Percentiles rank a stretch among this genome's conserved stretches.
phyloP scores from a whole-genome alignment of 2,888 invertebrate genomes.

The Acrobeloides nanus region DNA sequence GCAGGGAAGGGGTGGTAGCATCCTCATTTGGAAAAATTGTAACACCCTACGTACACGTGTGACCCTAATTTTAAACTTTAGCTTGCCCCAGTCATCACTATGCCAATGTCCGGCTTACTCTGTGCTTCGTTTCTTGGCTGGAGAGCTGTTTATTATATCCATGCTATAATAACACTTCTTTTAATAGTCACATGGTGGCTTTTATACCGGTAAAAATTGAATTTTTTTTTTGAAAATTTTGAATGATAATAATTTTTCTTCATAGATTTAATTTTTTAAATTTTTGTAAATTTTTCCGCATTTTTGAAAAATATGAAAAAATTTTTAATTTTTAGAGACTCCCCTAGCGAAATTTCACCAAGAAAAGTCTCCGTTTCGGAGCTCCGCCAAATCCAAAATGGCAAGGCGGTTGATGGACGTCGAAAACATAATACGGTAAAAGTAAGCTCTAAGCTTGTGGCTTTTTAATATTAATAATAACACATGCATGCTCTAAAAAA shows the following conservation, averaged over 20 bases:
- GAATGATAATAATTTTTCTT: neutral
- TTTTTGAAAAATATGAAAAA: neutral
- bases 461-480: neutral
- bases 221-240: neutral
- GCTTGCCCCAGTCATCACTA: slow-evolving; percentile 27
- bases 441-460: slow-evolving; percentile 2
- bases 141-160: slow-evolving; percentile 25
- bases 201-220: slow-evolving; percentile 22
- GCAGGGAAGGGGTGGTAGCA: too few relatives aligned
- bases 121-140: slow-evolving; percentile 19
- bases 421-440: slow-evolving; percentile 19
- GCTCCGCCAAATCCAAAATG: slow-evolving; percentile 20
- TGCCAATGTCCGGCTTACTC: slow-evolving; percentile 27
- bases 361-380: slow-evolving; percentile 21
- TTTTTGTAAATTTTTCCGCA: too few relatives aligned
- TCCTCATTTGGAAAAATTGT: too few relatives aligned
- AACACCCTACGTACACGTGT: too few relatives aligned
- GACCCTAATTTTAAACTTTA: slow-evolving; percentile 14
- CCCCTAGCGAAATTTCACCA: slow-evolving; percentile 17
- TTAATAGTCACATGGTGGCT: slow-evolving; percentile 27
- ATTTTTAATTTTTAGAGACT: slow-evolving; percentile 16
- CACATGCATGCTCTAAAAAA: slow-evolving; percentile 3
- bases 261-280: slow-evolving; percentile 1
- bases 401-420: slow-evolving; percentile 25
- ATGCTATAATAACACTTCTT: slow-evolving; percentile 20